Evolutionary conservation across 2,113 vertebrate genomes (phyloP).

Genomic region (Megaptera novaeangliae): DNA sequence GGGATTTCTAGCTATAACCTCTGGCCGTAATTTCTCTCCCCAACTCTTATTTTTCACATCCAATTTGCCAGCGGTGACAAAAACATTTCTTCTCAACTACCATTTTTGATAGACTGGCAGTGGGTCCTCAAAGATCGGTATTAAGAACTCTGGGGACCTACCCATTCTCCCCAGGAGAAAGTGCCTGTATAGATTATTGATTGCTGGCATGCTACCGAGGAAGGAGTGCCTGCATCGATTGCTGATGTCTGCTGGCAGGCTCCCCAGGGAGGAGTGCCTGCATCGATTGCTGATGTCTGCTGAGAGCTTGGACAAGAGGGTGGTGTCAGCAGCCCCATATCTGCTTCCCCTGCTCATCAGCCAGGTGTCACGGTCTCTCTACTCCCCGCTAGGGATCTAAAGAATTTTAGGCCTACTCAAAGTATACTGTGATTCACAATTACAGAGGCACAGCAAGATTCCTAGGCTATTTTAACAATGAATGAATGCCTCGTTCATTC

Average conservation of each 20-base stretch:
- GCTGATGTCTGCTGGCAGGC: too few species aligned
- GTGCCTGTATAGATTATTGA: neutral
- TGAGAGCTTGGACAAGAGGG: neutral
- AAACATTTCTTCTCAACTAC: neutral
- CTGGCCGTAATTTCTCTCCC: neutral
- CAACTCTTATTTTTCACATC: neutral
- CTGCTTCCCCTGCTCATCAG: neutral
- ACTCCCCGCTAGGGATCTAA: too few species aligned
- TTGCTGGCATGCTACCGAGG: neutral
- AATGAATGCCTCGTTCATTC: neutral
- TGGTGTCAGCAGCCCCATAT: neutral
- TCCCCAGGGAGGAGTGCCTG: neutral
- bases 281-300: neutral
- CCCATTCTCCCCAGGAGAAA: neutral
- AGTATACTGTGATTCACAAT: neutral
- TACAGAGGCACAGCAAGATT: neutral
- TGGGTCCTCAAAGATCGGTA: neutral
- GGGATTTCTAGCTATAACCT: neutral
- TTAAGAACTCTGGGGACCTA: neutral
- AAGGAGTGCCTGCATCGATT: too few species aligned
- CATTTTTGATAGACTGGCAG: neutral
- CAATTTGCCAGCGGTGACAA: neutral
- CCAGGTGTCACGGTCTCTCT: neutral
- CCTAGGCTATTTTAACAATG: neutral
- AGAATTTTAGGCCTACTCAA: neutral